Evolutionary conservation across 1,140 invertebrate genomes (phyloP), one percentile per base, ranked within the genome.

Genomic region (Portunus trituberculatus): DNA sequence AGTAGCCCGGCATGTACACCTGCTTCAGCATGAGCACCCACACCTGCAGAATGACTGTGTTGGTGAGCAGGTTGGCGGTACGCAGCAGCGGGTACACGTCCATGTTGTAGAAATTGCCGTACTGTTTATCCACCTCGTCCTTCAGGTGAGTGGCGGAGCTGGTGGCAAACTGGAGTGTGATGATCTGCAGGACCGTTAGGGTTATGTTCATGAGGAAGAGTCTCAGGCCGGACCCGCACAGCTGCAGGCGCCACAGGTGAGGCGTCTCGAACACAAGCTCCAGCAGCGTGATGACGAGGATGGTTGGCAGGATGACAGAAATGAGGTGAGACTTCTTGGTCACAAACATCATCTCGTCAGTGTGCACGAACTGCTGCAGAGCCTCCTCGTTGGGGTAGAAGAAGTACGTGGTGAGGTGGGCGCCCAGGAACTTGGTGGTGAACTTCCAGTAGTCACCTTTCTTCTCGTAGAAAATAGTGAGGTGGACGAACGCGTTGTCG

Each of bases 371-470:
- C 4, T 45, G 28, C 67, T 92, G 12, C 1, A 92, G 8, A 4
- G 91, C 67, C 14, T n/a, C 52, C 76, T 92, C 91, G 25, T 83
- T 28, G 39, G 91, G 91, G 59, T 92, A 83, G 31, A 32, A 32
- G 14, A 39, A 83, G 67, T 82, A 28, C 12, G 91, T 25, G 10
- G 28, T 48, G 29, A 83, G 91, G 39, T n/a, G 29, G 0, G 25
- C 31, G 0, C 32, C 59, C 4, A 45, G n/a, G 8, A 92, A 29
- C 4, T 32, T 29, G 25, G 59, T 59, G 59, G 59, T 39, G 91
- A 92, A 82, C 52, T 82, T 67, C 91, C 91, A 92, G 31, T 16
- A 25, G 31, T 92, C 91, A 0, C 39, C 67, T n/a, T 4, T 4
- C 76, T 83, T 92, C 91, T 92, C 91, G 31, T 92, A 92, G 12